Evolutionary conservation across 1,140 invertebrate genomes (phyloP), one percentile per base, ranked within the genome.

Genomic region (Steinernema feltiae): DNA sequence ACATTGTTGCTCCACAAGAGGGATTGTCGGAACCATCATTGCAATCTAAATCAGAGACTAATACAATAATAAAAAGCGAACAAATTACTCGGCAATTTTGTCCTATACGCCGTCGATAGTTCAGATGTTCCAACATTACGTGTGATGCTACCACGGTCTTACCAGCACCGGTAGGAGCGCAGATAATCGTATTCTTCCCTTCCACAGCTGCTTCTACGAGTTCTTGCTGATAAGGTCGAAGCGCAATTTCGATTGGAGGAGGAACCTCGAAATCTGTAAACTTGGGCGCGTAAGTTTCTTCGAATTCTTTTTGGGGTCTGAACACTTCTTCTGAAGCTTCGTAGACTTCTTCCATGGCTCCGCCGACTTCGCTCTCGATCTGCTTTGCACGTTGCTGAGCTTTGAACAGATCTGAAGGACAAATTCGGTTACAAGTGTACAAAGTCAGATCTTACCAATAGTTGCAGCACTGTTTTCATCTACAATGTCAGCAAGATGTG

Each of bases 101-200:
- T n/a, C n/a, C n/a, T n/a, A n/a, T n/a, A n/a, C n/a, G n/a, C n/a
- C n/a, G n/a, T n/a, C n/a, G n/a, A n/a, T n/a, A n/a, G 53, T 63
- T 63, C 30, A 83, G 63, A 74, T 83, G 82, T 17, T 82, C 79
- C 27, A 71, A 30, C 32, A 85, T 84, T 27, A 85, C 81, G 32
- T 85, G 74, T 1, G 76, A 75, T 1, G 83, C 83, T 30, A 85
- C 79, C 21, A 83, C 31, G 0, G 83, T 84, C 35, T 84, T 84
- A n/a, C 83, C 83, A 30, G 78, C 77, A n/a, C 83, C 83, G 24
- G 83, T 84, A 24, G 83, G 83, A 69, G 84, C 84, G 70, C 82
- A 83, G 74, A 84, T 81, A 1, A 84, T 76, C 29, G 77, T 79
- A 30, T 84, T 85, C 35, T 72, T 74, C 1, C 84, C 84, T 27